Base-by-base conservation (phyloP, 2,888 invertebrate genomes). In the Alcis repandata region DNA sequence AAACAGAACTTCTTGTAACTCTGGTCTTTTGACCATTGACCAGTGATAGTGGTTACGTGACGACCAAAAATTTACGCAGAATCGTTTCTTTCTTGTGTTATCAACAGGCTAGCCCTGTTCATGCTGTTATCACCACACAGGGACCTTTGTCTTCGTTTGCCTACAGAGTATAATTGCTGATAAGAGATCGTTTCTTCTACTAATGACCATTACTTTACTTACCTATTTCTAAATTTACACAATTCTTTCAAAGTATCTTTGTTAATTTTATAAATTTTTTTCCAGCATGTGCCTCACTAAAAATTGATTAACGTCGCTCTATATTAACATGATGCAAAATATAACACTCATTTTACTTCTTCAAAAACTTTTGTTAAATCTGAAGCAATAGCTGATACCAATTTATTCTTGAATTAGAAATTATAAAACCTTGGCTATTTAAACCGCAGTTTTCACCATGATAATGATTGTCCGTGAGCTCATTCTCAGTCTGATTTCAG, bases 381-480 rank as follows among this genome's bases (percentile, higher is more conserved):
- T 41, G 17, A 17, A 15, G 41, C 17, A 41, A 41, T 7, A 17
- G 7, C 15, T 40, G 40, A 15, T 2, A 41, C 17, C 41, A 8
- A 41, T 17, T 40, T 6, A 40, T 36, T 33, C 11, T 36, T 17
- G 13, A 36, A 17, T 41, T 17, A 38, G 4, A 11, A 20, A 19
- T 20, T 51, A 9, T 6, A 11, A 7, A 11, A 54, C 51, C 59
- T 51, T 51, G 51, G 13, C 17, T 20, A 20, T 13, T 2, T 27
- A 10, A 11, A 45, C 40, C 41, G 15, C 59, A 15, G 51, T 65
- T 70, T 68, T 67, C 67, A 59, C 66, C 45, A 52, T 54, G 52
- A 58, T 65, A 48, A 53, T 48, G 43, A 54, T 56, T 20, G 65
- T 9, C 46, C 71, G 61, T 71, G 69, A 57, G 36, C 71, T 57